Evolutionary conservation across 2,797 vertebrate species (phyloP).

Genomic region (Clarias laeviceps): DNA sequence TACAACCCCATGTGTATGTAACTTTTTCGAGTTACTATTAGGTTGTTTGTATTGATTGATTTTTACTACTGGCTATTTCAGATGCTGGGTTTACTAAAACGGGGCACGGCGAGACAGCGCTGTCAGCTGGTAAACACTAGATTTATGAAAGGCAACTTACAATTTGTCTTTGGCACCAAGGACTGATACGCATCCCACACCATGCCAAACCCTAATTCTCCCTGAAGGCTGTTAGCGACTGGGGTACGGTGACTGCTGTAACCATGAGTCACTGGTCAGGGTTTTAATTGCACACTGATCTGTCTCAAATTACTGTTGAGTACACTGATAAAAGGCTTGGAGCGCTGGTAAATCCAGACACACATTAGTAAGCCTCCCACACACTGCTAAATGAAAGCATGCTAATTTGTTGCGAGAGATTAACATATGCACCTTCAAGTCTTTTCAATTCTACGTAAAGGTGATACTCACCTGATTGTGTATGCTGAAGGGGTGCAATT

Average conservation of each 20-base stretch:
- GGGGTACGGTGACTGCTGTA: constrained; percentile 69
- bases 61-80: constrained; percentile 21
- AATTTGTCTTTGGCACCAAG: constrained; percentile 74
- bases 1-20: constrained; percentile 25
- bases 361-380: constrained; percentile 70
- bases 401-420: constrained; percentile 37
- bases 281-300: constrained; percentile 65
- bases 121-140: constrained; percentile 70
- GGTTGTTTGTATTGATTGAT: constrained; percentile 17
- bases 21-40: constrained; percentile 24
- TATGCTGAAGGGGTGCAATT: not conserved
- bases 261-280: constrained; percentile 57
- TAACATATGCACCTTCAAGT: constrained; percentile 27
- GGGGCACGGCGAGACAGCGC: constrained; percentile 55
- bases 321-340: constrained; percentile 70
- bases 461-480: not conserved
- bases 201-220: constrained; percentile 66
- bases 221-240: constrained; percentile 62
- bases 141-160: constrained; percentile 76
- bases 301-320: constrained; percentile 71
- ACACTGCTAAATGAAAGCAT: constrained; percentile 40
- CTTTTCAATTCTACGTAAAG: not conserved
- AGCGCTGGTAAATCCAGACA: constrained; percentile 57
- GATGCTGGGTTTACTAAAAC: constrained; percentile 21
- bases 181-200: constrained; percentile 62